Percentiles rank a stretch among this genome's conserved stretches.
Evolutionary conservation across 2,113 vertebrate species (phyloP).

Genomic region (Coptodon bakossiorum): DNA sequence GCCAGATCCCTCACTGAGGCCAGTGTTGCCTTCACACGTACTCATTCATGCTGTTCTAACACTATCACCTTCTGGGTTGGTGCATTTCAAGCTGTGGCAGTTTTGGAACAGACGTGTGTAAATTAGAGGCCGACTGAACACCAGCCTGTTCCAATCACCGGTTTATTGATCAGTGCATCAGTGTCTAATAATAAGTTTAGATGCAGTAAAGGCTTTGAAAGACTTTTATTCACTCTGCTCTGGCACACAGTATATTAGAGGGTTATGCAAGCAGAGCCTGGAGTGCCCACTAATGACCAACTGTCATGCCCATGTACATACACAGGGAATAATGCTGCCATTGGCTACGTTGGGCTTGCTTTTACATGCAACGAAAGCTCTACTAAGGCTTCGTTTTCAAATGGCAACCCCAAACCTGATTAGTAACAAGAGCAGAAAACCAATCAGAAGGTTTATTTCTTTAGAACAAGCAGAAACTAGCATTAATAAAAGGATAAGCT

Average conservation of each 20-base stretch:
- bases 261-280: not conserved
- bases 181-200: not conserved
- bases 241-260: not conserved
- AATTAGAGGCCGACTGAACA: not conserved
- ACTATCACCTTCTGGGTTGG: not conserved
- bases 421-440: not conserved
- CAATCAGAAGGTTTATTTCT: not conserved
- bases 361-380: not conserved
- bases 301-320: not conserved
- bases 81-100: not conserved
- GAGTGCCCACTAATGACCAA: not conserved
- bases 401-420: not conserved
- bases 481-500: not conserved
- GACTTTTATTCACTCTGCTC: not conserved
- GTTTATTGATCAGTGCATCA: not conserved
- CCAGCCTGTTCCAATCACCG: not conserved
- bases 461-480: not conserved
- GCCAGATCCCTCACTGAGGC: not conserved
- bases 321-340: not conserved
- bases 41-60: not conserved
- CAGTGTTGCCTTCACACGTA: not conserved
- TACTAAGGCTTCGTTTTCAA: not conserved
- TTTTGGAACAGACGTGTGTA: not conserved
- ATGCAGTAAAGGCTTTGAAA: not conserved
- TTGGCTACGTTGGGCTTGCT: not conserved